Evolutionary conservation across 2,797 vertebrate species (phyloP).

Genomic region (Brachyrhaphis roseni): DNA sequence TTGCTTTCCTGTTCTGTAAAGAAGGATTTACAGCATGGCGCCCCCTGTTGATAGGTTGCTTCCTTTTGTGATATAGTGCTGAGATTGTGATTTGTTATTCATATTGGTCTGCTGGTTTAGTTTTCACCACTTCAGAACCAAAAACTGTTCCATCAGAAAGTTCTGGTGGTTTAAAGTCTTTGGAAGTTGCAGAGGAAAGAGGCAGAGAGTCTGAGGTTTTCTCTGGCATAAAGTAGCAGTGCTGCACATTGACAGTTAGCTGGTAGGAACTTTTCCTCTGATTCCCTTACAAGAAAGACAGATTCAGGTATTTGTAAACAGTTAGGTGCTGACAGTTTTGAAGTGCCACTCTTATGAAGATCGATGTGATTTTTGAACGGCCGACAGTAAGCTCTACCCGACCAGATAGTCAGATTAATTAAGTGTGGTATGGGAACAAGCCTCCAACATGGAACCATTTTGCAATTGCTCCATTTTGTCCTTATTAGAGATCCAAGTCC

Average conservation of each 20-base stretch:
- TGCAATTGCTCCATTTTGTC: background rate
- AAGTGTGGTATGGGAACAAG: background rate
- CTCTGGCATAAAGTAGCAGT: background rate
- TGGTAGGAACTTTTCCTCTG: background rate
- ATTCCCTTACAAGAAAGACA: background rate
- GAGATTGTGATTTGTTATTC: constrained; percentile 25
- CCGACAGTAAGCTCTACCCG: background rate
- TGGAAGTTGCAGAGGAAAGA: background rate
- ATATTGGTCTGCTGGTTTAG: background rate
- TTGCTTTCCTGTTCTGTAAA: constrained; percentile 33
- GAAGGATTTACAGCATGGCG: constrained; percentile 47
- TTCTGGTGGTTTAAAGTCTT: background rate
- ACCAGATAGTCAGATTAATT: background rate
- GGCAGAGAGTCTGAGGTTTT: background rate
- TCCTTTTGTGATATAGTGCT: constrained; percentile 16
- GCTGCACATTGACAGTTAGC: background rate
- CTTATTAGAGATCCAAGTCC: background rate
- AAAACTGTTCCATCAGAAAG: background rate
- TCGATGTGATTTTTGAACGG: background rate
- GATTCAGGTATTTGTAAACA: background rate
- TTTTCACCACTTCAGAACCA: background rate
- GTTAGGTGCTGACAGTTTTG: background rate
- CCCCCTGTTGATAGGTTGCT: constrained; percentile 62
- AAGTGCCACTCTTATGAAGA: background rate
- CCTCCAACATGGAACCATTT: background rate